Conservation (phyloP, 1,140 invertebrate species). For the Zaprionus taronus region DNA sequence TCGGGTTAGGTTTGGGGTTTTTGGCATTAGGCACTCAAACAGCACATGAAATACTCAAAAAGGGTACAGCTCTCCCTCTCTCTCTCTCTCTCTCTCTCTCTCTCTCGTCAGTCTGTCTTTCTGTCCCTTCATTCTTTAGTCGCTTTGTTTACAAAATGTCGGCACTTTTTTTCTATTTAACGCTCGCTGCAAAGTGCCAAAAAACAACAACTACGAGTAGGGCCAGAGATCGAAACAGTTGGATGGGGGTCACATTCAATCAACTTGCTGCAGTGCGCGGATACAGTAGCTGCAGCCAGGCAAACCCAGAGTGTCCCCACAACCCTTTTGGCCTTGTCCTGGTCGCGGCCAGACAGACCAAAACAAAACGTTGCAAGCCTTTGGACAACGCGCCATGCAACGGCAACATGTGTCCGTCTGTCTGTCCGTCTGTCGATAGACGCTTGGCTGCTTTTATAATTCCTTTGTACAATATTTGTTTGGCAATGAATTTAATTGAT, state of each 20-base stretch:
- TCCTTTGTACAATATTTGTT: conserved; percentile 73
- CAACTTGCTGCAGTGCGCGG: conserved; percentile 45
- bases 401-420: conserved; percentile 33
- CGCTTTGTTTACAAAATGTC: conserved; percentile 66
- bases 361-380: conserved; percentile 44
- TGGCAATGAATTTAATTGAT: conserved; percentile 73
- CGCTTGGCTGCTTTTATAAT: conserved; percentile 65
- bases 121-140: conserved; percentile 21
- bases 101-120: background rate
- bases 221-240: background rate
- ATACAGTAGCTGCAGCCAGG: conserved; percentile 19
- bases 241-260: conserved; percentile 55
- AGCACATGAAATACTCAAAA: conserved; percentile 38
- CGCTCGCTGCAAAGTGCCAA: conserved; percentile 49
- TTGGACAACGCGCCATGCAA: background rate
- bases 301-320: conserved; percentile 1
- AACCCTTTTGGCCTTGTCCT: conserved; percentile 34
- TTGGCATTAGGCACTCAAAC: conserved; percentile 50
- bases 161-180: conserved; percentile 42
- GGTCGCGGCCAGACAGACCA: conserved; percentile 45
- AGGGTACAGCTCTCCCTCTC: conserved; percentile 1
- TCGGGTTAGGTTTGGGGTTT: conserved; percentile 24
- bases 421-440: conserved; percentile 37
- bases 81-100: background rate
- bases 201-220: conserved; percentile 42